Conservation (phyloP, 2,888 invertebrate species). For the Phortica okadai region DNA sequence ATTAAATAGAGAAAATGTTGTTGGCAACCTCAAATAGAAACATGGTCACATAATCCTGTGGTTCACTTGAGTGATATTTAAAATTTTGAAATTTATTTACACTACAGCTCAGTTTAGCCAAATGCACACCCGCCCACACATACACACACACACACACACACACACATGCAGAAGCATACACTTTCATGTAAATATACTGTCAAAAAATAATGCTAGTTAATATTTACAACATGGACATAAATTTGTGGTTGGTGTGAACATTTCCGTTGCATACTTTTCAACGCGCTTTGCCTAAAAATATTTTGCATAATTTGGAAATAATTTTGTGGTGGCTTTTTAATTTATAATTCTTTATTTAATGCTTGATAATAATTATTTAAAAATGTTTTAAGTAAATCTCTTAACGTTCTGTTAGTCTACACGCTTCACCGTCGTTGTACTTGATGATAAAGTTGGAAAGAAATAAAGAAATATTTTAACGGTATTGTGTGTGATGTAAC, state of each 20-base stretch:
- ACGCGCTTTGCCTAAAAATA: neutral
- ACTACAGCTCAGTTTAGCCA: neutral
- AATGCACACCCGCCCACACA: neutral
- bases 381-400: neutral
- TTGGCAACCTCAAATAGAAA: conserved; percentile 34
- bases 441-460: no score
- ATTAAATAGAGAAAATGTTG: neutral
- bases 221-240: conserved; percentile 34
- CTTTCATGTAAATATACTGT: no score
- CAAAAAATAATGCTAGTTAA: neutral
- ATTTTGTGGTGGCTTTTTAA: conserved; percentile 9
- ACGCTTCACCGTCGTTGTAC: no score
- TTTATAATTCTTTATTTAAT: conserved; percentile 27
- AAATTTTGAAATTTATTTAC: conserved; percentile 28
- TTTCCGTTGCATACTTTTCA: conserved; percentile 9
- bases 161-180: neutral
- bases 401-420: no score
- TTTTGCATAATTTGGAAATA: conserved; percentile 8
- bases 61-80: conserved; percentile 51
- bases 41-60: conserved; percentile 44
- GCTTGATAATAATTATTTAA: conserved; percentile 23
- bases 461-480: no score
- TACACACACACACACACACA: neutral
- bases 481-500: neutral
- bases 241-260: conserved; percentile 43